Conservation (phyloP, 2,797 vertebrate species). For the Hoplostethus atlanticus region DNA sequence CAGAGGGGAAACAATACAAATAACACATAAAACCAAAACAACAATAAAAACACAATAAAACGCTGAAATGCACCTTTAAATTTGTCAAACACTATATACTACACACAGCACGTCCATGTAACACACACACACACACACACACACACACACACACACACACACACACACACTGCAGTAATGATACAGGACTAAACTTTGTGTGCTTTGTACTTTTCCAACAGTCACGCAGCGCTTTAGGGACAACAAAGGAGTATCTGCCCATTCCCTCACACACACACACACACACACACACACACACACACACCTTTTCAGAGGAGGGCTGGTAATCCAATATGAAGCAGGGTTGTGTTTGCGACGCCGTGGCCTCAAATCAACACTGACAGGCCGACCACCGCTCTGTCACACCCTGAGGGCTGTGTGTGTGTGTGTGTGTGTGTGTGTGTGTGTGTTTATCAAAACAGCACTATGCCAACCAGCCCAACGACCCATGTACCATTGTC, state of each 20-base stretch:
- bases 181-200: conserved; percentile 38
- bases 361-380: conserved; percentile 68
- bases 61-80: too few species aligned
- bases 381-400: conserved; percentile 50
- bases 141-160: background rate
- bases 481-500: conserved; percentile 15
- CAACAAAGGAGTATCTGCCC: conserved; percentile 22
- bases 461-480: conserved; percentile 20
- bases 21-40: too few species aligned
- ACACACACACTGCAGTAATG: conserved; percentile 1
- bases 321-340: conserved; percentile 74
- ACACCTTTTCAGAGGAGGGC: conserved; percentile 49
- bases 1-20: too few species aligned
- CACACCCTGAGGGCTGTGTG: conserved; percentile 48
- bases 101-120: background rate
- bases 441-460: background rate
- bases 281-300: conserved; percentile 36
- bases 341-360: conserved; percentile 55
- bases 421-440: conserved; percentile 46
- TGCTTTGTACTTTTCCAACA: background rate
- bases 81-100: too few species aligned
- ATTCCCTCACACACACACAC: conserved; percentile 10
- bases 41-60: too few species aligned
- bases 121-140: conserved; percentile 2
- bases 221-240: conserved; percentile 40